Evolutionary conservation across 2,113 vertebrate species (phyloP), one percentile per base, ranked within the genome.

Genomic region (Menidia beryllina): DNA sequence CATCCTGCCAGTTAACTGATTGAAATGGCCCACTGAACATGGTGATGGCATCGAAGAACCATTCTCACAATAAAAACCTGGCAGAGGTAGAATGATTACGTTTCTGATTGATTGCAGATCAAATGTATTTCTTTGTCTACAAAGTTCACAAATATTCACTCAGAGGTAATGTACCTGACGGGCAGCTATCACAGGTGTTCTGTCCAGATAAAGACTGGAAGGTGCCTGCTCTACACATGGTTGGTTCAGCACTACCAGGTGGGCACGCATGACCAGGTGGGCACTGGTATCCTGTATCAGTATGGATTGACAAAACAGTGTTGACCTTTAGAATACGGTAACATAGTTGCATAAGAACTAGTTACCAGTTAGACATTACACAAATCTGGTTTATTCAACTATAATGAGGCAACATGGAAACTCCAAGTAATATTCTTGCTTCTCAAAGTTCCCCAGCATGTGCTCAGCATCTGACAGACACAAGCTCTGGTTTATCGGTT

Each of bases 11-110:
- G 74, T 47, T 49, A 83, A 88, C 19, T 88, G 91, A 82, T 91
- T 92, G 52, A 94, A 10, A 5, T 88, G 95, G 3, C 97, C 96
- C 21, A 19, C 2, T 0, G 95, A 95, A 73, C 96, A 98, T 0
- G 94, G 86, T 0, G 90, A 25, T 0, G 96, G 95, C 11, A 67
- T 48, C 1, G 75, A 72, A 2, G 93, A 91, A 7, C 96, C 95
- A 75, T 93, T 85, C 1, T 86, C 86, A 56, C 96, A 98, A 72
- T 94, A 97, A 82, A 95, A 95, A 5, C 96, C 96, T 61, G 1
- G 15, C 38, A 38, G 49, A 10, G 36, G 61, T 38, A 65, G 66
- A 30, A 71, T 19, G n/a, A 48, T 13, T 27, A 17, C 39, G 51
- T 63, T 45, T 41, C 62, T 20, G 24, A 53, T 38, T 34, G 12